Evolutionary conservation across 2,797 vertebrate species (phyloP), one percentile per base, ranked within the genome.

Genomic region (Sebastes diaconus): DNA sequence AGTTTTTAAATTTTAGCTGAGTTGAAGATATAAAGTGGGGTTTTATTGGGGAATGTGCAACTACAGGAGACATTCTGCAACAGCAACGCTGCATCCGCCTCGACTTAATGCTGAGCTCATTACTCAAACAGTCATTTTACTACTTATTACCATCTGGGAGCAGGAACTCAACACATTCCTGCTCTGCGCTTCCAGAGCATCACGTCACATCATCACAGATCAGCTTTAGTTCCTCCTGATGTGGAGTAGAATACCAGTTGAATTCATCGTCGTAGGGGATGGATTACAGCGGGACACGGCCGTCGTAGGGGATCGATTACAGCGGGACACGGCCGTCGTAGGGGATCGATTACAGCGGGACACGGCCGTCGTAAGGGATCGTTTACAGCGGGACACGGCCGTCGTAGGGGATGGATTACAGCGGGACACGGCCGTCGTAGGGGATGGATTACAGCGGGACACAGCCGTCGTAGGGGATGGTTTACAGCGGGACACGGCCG

Each of bases 1-100:
- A 81, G 82, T 87, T 90, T 86, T 85, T 34, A 46, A 27, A 80
- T 91, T 93, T 90, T 67, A 86, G 77, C 90, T 88, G 84, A 83
- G 82, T 88, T 60, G 11, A 79, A 77, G 65, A 79, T 83, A 82
- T 77, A 80, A 79, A 71, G 25, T 29, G 29, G 30, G 61, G 36
- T 79, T 89, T 80, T 78, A 90, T 75, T 73, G 79, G 77, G 30
- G 50, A 59, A 81, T 77, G 36, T 75, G 72, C 65, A 70, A 76
- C 71, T 82, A 63, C 50, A 36, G 66, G 68, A 84, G 25, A 72
- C 39, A 39, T 73, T 70, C 22, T 72, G 54, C 65, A 67, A 73
- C 52, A 61, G 42, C 32, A 68, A 59, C 46, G 65, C 61, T 65
- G 54, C 61, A 57, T 65, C 12, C 61, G 32, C 64, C 75, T 81